A percentile compares a stretch with the other conserved stretches of the same genome.
Evolutionary conservation across 1,140 invertebrate genomes (phyloP).

Genomic region (Protaetia brevitarsis): DNA sequence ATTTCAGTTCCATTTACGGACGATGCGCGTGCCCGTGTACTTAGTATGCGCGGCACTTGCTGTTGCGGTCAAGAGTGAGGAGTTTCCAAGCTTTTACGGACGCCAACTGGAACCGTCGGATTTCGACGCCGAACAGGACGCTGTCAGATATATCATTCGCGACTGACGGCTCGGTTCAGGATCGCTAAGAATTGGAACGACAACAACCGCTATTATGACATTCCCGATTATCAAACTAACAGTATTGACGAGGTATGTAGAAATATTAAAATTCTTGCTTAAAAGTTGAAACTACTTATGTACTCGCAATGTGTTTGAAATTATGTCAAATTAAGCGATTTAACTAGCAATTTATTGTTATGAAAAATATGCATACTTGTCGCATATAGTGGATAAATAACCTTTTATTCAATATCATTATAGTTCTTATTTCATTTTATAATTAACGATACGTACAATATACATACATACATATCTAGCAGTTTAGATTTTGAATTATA

Average conservation of each 20-base stretch:
- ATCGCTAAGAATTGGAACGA: constrained; percentile 42
- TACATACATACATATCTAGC: no score
- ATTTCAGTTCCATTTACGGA: constrained; percentile 36
- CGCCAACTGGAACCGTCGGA: constrained; percentile 37
- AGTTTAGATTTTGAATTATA: no score
- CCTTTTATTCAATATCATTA: no score
- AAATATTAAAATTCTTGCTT: not conserved
- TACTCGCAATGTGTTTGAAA: no score
- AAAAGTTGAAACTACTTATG: no score
- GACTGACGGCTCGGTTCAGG: constrained; percentile 46
- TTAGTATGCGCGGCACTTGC: constrained; percentile 42
- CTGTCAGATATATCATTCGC: constrained; percentile 44
- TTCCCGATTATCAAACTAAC: constrained; percentile 44
- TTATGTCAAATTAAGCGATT: no score
- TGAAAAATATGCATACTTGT: no score
- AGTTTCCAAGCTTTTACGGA: constrained; percentile 28
- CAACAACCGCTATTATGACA: constrained; percentile 40
- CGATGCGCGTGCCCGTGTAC: constrained; percentile 44
- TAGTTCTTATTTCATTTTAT: no score
- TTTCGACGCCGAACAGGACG: constrained; percentile 43
- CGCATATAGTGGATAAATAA: no score
- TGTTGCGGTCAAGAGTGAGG: constrained; percentile 39
- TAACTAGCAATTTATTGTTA: no score
- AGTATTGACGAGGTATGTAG: constrained; percentile 36
- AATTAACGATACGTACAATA: no score